Percentiles rank a stretch among this genome's conserved stretches.
Conservation (phyloP, 2,888 invertebrate species). For the Hyposoter didymator region DNA sequence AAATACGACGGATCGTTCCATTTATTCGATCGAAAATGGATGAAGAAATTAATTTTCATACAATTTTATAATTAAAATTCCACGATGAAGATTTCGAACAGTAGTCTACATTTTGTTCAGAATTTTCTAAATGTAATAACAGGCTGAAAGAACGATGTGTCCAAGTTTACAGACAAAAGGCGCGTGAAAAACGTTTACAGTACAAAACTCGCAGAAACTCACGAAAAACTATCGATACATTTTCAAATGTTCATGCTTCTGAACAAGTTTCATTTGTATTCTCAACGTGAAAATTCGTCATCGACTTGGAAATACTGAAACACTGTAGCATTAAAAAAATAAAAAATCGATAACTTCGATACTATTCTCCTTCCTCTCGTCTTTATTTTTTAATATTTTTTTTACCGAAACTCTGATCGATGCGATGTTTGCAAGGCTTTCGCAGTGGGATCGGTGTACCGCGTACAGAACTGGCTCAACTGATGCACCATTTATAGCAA, state of each 20-base stretch:
- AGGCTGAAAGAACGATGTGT: no score
- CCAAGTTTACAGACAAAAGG: no score
- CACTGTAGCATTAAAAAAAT: background rate
- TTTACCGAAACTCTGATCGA: background rate
- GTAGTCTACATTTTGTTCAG: no score
- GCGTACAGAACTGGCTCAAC: constrained; percentile 53
- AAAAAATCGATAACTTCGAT: background rate
- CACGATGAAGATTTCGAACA: no score
- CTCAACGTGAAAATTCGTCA: background rate
- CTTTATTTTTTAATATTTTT: background rate
- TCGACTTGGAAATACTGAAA: background rate
- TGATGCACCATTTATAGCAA: constrained; percentile 62
- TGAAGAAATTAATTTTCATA: no score
- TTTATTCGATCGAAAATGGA: no score
- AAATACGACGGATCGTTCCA: no score
- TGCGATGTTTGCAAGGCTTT: constrained; percentile 42
- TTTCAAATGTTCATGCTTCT: background rate
- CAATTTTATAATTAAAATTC: no score
- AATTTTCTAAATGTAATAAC: no score
- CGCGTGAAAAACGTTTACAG: no score
- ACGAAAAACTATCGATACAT: background rate
- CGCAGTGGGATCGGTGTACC: constrained; percentile 31
- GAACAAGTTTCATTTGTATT: background rate
- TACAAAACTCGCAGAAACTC: background rate
- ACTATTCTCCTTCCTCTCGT: background rate